Conservation (phyloP, 1,140 invertebrate genomes). For the Drosophila baimaii region DNA sequence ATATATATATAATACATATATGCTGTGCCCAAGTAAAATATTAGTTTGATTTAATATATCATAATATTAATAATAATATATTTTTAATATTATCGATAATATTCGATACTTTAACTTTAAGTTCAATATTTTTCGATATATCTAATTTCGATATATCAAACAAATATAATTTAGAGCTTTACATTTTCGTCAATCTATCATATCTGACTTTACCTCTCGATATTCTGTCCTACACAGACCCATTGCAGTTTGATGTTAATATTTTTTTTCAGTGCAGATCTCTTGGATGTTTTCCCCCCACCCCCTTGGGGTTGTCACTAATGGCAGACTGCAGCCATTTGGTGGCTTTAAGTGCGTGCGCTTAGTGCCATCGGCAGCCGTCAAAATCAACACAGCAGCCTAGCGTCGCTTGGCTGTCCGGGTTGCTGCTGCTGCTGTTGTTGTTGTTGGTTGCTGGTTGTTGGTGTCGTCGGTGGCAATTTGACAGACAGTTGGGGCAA, state of each 20-base stretch:
- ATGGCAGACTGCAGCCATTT: constrained; percentile 59
- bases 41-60: too few relatives aligned
- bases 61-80: too few relatives aligned
- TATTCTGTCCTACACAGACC: too few relatives aligned
- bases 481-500: constrained; percentile 71
- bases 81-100: too few relatives aligned
- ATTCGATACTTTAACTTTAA: too few relatives aligned
- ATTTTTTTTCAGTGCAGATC: constrained; percentile 1
- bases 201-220: too few relatives aligned
- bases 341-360: constrained; percentile 76
- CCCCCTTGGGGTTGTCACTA: constrained; percentile 37
- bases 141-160: too few relatives aligned
- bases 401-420: neutral
- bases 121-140: too few relatives aligned
- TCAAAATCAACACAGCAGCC: constrained; percentile 70
- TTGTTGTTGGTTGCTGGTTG: constrained; percentile 11
- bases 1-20: too few relatives aligned
- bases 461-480: constrained; percentile 35
- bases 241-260: neutral
- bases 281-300: neutral
- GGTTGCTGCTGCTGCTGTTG: constrained; percentile 3
- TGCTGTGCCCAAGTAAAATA: too few relatives aligned
- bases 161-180: too few relatives aligned
- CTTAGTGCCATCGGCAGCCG: constrained; percentile 79
- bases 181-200: too few relatives aligned